These are phyloP conservation scores for Ornithorhynchus anatinus DNA, from an alignment of 2,113 vertebrate species.

Conservation along the genomic window DNA sequence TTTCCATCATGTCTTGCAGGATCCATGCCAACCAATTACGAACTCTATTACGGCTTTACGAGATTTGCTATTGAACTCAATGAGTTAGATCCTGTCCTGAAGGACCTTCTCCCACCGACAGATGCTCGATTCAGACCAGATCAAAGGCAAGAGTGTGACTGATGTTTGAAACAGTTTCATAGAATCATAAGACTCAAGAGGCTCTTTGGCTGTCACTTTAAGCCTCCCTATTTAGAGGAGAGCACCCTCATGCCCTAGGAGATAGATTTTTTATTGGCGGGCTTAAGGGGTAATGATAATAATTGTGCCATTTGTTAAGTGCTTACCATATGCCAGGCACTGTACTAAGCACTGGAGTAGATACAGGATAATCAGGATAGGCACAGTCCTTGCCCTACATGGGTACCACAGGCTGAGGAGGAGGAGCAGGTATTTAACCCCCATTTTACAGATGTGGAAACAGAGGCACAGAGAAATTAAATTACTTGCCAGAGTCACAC, in stretches of 20 bases:
- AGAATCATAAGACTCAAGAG: background rate
- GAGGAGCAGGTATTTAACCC: too few relatives aligned
- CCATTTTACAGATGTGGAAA: too few relatives aligned
- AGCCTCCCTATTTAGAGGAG: background rate
- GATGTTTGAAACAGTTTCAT: background rate
- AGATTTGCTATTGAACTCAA: constrained; percentile 97
- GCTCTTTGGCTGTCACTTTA: background rate
- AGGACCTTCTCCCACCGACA: constrained; percentile 90
- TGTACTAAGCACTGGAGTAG: too few relatives aligned
- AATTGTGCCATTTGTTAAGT: too few relatives aligned
- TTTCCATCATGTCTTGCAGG: constrained; percentile 68
- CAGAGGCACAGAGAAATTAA: too few relatives aligned
- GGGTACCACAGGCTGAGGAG: too few relatives aligned
- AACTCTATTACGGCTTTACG: constrained; percentile 97
- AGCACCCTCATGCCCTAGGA: background rate
- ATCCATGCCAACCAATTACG: constrained; percentile 96
- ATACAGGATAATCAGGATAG: too few relatives aligned
- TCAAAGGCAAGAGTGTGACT: constrained; percentile 84
- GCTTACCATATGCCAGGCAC: too few relatives aligned
- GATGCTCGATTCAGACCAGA: constrained; percentile 96
- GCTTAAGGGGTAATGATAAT: too few relatives aligned
- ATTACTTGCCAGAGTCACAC: too few relatives aligned
- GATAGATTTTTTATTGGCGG: too few relatives aligned
- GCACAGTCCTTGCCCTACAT: too few relatives aligned
- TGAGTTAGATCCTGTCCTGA: constrained; percentile 92